phyloP scores from a whole-genome alignment of 2,888 invertebrate genomes.

The Linnaemya tessellans region DNA sequence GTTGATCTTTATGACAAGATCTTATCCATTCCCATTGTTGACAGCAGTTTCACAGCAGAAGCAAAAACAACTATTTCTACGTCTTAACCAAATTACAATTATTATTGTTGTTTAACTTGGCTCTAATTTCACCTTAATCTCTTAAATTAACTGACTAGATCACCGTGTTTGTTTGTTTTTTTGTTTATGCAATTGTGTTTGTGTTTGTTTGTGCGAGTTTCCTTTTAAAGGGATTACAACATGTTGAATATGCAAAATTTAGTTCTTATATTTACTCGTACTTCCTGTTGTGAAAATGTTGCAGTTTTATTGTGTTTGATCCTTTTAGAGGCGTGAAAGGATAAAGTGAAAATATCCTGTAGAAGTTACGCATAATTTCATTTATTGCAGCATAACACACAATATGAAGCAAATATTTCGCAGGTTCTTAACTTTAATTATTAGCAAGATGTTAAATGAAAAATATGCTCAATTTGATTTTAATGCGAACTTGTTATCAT shows the following conservation, averaged over 20 bases:
- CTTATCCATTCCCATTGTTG: slow-evolving; percentile 37
- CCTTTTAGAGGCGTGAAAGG: slow-evolving; percentile 30
- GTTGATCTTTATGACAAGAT: slow-evolving; percentile 64
- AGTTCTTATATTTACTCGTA: neutral
- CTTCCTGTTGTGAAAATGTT: slow-evolving; percentile 13
- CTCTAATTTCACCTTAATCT: slow-evolving; percentile 68
- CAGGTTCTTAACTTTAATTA: slow-evolving; percentile 28
- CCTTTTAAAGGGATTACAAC: slow-evolving; percentile 8
- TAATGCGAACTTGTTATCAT: too few species aligned
- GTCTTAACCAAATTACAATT: neutral
- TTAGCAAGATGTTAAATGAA: too few species aligned
- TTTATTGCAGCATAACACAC: neutral
- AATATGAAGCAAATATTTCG: slow-evolving; percentile 49
- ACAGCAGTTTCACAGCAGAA: neutral
- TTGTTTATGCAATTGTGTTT: neutral
- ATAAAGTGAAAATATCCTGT: slow-evolving; percentile 41
- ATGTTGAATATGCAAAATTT: slow-evolving; percentile 12
- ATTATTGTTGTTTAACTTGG: slow-evolving; percentile 49
- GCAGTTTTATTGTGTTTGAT: neutral
- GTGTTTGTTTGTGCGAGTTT: neutral
- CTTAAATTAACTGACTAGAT: slow-evolving; percentile 63
- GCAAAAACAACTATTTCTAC: neutral
- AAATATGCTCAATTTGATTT: too few species aligned
- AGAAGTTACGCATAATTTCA: slow-evolving; percentile 40
- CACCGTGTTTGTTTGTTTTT: neutral